Evolutionary conservation across 2,888 invertebrate species (phyloP), one percentile per base, ranked within the genome.

Genomic region (Bombylius major): DNA sequence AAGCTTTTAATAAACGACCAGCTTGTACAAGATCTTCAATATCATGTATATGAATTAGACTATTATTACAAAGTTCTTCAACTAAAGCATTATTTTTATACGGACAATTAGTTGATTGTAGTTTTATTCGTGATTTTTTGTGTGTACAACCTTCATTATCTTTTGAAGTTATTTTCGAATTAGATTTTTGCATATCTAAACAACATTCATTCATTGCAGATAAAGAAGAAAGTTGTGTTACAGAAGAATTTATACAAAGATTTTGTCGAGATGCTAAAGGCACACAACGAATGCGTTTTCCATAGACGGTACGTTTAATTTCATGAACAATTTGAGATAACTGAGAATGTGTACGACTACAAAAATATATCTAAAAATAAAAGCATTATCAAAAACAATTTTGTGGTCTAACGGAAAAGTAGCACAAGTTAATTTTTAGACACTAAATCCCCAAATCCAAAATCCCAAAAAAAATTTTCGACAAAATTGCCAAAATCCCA

Each of bases 341-440:
- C 70, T 99, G 98, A 1, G 98, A 96, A 73, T 99, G 98, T 6
- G 99, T 99, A 65, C 99, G 81, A 61, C 95, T 96, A 70, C 94
- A 93, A 71, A 92, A 97, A 68, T 86, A 92, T 60, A 99, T 87
- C 87, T 90, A 75, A 44, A 74, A 74, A 62, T 47, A 13, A 7
- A 50, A 23, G 23, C 23, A 23, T 23, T 23, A 23, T 23, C 23
- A 50, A 56, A 44, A 36, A 23, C 23, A 23, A 23, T 23, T 23
- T 23, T 23, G 23, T 23, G 23, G 23, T 23, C 2, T 23, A 1
- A 23, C 23, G 23, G 3, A 23, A 23, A 23, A 23, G 23, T 23
- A 23, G 23, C 23, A 23, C 23, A 23, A 23, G 23, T 23, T 23
- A 23, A 23, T 23, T 23, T 23, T 23, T 23, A 23, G 23, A n/a